phyloP scores from a whole-genome alignment of 2,797 vertebrate genomes.

The Myripristis jacobus region DNA sequence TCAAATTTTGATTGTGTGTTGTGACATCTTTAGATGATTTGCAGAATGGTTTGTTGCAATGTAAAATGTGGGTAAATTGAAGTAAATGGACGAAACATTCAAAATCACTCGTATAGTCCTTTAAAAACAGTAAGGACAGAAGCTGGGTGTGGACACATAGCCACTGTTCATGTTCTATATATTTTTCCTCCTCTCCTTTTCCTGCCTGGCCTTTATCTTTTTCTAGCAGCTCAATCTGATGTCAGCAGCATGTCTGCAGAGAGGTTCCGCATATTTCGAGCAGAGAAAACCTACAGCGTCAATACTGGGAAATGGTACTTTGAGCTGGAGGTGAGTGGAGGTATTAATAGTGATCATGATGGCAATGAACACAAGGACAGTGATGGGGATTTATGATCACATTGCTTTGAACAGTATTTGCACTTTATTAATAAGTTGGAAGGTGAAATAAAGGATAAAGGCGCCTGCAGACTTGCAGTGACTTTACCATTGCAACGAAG shows the following conservation, averaged over 20 bases:
- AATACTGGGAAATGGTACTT: slow-evolving; percentile 96
- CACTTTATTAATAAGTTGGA: background rate
- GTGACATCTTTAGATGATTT: too few species aligned
- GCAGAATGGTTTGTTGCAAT: too few species aligned
- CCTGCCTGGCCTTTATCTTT: background rate
- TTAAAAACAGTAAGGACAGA: too few species aligned
- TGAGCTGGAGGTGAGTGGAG: slow-evolving; percentile 87
- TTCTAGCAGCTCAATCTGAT: slow-evolving; percentile 84
- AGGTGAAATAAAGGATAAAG: too few species aligned
- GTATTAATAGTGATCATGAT: background rate
- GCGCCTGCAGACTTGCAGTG: too few species aligned
- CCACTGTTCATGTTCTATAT: too few species aligned
- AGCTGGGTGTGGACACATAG: too few species aligned
- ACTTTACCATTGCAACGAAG: too few species aligned
- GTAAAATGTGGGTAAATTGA: too few species aligned
- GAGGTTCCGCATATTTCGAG: slow-evolving; percentile 93
- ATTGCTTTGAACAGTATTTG: background rate
- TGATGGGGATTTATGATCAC: background rate
- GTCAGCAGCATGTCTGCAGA: slow-evolving; percentile 84
- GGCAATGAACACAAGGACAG: background rate
- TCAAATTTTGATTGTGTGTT: too few species aligned
- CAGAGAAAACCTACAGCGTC: slow-evolving; percentile 93
- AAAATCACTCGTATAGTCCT: too few species aligned
- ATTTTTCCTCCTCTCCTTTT: background rate
- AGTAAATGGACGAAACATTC: too few species aligned